phyloP scores from a whole-genome alignment of 2,113 vertebrate genomes.

The Mesitornis unicolor region DNA sequence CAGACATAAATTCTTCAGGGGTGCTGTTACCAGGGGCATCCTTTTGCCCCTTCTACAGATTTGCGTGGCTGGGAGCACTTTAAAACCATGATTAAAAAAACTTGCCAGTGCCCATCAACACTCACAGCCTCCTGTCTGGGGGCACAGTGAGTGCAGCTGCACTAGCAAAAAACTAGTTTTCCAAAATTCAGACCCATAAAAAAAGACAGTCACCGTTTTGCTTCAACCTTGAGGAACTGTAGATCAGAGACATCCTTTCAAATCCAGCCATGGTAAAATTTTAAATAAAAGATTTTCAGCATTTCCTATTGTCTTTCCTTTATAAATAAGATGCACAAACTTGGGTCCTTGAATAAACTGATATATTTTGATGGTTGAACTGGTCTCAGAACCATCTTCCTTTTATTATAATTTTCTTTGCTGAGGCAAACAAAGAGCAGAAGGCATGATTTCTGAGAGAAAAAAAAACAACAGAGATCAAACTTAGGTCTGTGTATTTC shows the following conservation, averaged over 20 bases:
- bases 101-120: neutral
- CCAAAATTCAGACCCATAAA: neutral
- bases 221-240: neutral
- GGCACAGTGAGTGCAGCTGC: neutral
- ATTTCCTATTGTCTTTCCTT: neutral
- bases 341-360: neutral
- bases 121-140: neutral
- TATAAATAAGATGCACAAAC: neutral
- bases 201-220: neutral
- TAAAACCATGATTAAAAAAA: neutral
- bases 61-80: neutral
- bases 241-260: neutral
- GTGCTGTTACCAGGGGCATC: rapidly evolving
- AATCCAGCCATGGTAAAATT: neutral
- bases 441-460: neutral
- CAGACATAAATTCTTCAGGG: neutral
- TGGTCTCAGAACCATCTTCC: neutral
- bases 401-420: neutral
- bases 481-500: neutral
- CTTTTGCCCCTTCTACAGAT: neutral
- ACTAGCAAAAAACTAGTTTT: neutral
- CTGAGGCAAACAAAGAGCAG: neutral
- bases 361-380: neutral
- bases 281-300: neutral
- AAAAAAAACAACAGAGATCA: constrained; percentile 17